These are phyloP conservation scores for Cantharis lateralis DNA, from an alignment of 2,888 invertebrate genomes.

Conservation along the genomic window DNA sequence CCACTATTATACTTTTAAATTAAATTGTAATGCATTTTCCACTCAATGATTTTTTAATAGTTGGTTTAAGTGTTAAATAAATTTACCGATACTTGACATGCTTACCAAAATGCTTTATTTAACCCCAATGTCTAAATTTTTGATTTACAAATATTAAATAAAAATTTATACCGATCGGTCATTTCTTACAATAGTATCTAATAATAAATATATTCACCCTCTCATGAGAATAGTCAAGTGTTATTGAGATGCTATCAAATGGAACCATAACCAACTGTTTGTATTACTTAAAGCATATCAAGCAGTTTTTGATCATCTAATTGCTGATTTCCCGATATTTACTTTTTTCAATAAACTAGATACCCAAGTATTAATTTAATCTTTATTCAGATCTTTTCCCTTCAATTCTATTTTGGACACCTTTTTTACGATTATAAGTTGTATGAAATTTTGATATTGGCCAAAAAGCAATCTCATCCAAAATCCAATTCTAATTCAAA, in stretches of 20 bases:
- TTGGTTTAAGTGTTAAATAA: background rate
- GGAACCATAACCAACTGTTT: conserved; percentile 39
- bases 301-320: conserved; percentile 44
- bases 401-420: background rate
- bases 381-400: background rate
- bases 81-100: conserved; percentile 5
- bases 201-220: conserved; percentile 1
- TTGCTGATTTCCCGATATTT: conserved; percentile 46
- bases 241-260: conserved; percentile 25
- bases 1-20: conserved; percentile 46
- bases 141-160: background rate
- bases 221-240: conserved; percentile 43
- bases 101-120: background rate
- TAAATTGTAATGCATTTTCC: conserved; percentile 44
- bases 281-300: conserved; percentile 48
- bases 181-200: background rate
- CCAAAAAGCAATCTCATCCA: too few relatives aligned
- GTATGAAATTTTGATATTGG: too few relatives aligned
- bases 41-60: conserved; percentile 10
- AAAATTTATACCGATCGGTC: background rate
- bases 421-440: background rate
- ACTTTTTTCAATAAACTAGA: conserved; percentile 42
- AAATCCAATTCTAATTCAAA: too few relatives aligned
- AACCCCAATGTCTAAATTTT: background rate
- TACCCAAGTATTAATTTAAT: background rate